phyloP scores from a whole-genome alignment of 2,797 vertebrate genomes.

The Ctenopoma kingsleyae region DNA sequence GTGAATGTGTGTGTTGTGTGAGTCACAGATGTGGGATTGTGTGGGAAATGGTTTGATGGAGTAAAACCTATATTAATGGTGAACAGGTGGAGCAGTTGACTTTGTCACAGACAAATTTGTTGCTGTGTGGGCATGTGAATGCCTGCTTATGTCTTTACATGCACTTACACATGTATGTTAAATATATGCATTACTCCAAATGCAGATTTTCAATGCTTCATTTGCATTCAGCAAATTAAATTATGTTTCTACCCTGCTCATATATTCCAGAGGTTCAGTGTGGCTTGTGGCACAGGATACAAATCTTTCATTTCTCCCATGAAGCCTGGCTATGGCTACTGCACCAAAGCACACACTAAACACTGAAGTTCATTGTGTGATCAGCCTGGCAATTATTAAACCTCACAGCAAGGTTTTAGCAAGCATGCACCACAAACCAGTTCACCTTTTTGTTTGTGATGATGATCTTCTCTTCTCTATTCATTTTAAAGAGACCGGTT shows the following conservation, averaged over 20 bases:
- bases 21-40: slow-evolving; percentile 77
- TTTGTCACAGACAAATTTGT: slow-evolving; percentile 60
- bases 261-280: slow-evolving; percentile 48
- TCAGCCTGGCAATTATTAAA: slow-evolving; percentile 18
- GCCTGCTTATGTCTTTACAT: slow-evolving; percentile 20
- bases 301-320: slow-evolving; percentile 32
- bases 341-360: slow-evolving; percentile 21
- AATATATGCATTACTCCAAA: slow-evolving; percentile 21
- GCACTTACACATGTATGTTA: slow-evolving; percentile 8
- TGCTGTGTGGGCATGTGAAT: slow-evolving; percentile 25
- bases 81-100: slow-evolving; percentile 68
- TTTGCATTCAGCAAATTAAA: slow-evolving; percentile 49
- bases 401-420: slow-evolving; percentile 4
- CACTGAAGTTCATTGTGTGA: slow-evolving; percentile 33
- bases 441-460: no score
- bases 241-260: slow-evolving; percentile 43
- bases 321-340: slow-evolving; percentile 6
- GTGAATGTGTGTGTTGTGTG: slow-evolving; percentile 75
- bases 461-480: background rate
- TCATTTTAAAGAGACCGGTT: background rate
- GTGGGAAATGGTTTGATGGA: slow-evolving; percentile 75
- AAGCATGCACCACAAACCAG: background rate
- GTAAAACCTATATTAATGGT: slow-evolving; percentile 71
- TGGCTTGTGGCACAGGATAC: slow-evolving; percentile 45
- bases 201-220: slow-evolving; percentile 43